These are phyloP conservation scores for Pangasianodon hypophthalmus DNA, from an alignment of 2,113 vertebrate species.

Conservation along the genomic window DNA sequence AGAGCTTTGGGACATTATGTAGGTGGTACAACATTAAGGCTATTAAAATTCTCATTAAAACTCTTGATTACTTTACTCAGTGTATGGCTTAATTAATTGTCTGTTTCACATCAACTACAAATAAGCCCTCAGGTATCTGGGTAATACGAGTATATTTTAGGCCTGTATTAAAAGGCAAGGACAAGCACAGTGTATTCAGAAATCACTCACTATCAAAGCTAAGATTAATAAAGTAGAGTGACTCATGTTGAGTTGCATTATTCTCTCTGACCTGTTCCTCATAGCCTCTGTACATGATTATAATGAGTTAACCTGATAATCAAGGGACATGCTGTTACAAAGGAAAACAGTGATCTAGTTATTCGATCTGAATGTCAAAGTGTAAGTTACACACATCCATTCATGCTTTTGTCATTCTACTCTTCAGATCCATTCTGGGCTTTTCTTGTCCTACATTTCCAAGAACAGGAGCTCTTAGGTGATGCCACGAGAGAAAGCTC, in stretches of 20 bases:
- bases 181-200: neutral
- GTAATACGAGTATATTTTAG: neutral
- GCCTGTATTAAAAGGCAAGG: neutral
- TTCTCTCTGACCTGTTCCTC: constrained; percentile 23
- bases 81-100: constrained; percentile 29
- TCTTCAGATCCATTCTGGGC: neutral
- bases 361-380: neutral
- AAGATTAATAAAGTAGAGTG: constrained; percentile 60
- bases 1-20: neutral
- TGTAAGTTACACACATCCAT: neutral
- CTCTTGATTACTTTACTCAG: neutral
- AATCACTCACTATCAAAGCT: constrained; percentile 53
- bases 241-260: constrained; percentile 67
- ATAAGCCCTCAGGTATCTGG: neutral
- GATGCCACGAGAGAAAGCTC: neutral
- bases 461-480: neutral
- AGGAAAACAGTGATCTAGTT: neutral
- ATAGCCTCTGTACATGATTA: neutral
- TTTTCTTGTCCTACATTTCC: neutral
- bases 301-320: constrained; percentile 24
- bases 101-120: constrained; percentile 20
- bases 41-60: constrained; percentile 14
- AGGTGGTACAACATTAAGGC: constrained; percentile 5
- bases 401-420: neutral
- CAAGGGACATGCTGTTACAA: neutral